Evolutionary conservation across 2,113 vertebrate species (phyloP).

Genomic region (Danionella cerebrum): DNA sequence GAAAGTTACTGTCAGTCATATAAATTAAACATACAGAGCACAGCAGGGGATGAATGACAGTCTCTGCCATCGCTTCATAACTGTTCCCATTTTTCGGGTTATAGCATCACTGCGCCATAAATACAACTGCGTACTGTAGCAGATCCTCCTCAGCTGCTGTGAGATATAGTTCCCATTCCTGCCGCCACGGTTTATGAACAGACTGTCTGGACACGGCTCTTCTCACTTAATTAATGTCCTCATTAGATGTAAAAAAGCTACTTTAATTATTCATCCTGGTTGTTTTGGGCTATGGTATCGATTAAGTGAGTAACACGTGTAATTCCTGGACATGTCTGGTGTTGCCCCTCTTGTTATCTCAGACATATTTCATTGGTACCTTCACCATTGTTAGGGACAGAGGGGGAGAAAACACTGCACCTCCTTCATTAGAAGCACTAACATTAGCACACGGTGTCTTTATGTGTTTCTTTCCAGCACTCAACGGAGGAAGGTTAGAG

Average conservation of each 20-base stretch:
- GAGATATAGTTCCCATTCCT: slow-evolving; percentile 6
- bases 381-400: too few relatives aligned
- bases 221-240: not conserved
- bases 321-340: too few relatives aligned
- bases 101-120: not conserved
- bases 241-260: slow-evolving; percentile 7
- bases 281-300: not conserved
- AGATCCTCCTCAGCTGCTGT: not conserved
- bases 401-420: too few relatives aligned
- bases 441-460: too few relatives aligned
- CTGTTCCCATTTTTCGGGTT: not conserved
- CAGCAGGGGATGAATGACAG: not conserved
- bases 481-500: too few relatives aligned
- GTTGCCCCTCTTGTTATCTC: too few relatives aligned
- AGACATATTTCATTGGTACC: too few relatives aligned
- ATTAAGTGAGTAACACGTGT: not conserved
- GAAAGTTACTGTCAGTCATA: not conserved
- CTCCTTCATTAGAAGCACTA: too few relatives aligned
- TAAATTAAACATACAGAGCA: slow-evolving; percentile 2
- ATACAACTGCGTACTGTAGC: not conserved
- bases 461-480: too few relatives aligned
- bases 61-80: not conserved
- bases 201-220: not conserved
- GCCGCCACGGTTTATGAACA: slow-evolving; percentile 4
- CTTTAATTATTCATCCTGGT: slow-evolving; percentile 19